Base-by-base conservation (phyloP, 1,140 invertebrate genomes). In the Pollicipes pollicipes region DNA sequence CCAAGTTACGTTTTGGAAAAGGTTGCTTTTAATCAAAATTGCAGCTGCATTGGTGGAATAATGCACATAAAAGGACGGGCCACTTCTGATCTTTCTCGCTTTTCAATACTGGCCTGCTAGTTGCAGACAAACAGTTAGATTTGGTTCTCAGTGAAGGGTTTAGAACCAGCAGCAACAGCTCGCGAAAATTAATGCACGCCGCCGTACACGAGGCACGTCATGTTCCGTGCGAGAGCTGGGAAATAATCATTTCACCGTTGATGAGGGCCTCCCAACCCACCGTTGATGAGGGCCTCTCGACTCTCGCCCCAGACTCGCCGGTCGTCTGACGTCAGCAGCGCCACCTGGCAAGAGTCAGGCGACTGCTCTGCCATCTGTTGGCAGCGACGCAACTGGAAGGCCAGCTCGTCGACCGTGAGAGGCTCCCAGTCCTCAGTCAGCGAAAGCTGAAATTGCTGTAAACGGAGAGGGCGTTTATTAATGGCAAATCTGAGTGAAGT, bases 281-380 rank as follows among this genome's bases (percentile, higher is more conserved):
- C 86, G 85, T 86, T 84, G 35, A 85, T 79, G 24, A 97, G 81
- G 66, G 84, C 82, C 71, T 88, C 85, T 69, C 93, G 84, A 28
- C 88, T 86, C 73, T 83, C 84, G 0, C 90, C 91, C 94, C 94
- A 97, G 66, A 84, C 78, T 35, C 88, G 83, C 73, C 94, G 81
- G 72, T 86, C 85, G 75, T 89, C 87, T 28, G 90, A 84, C 0
- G 94, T 96, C 28, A 97, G 83, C 45, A 97, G 83, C 0, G 93
- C 93, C 10, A 97, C 83, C 0, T 85, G 83, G 21, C 86, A 83
- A 27, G 79, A 74, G 76, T 83, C 79, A 75, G 79, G 68, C 84
- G 85, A 76, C 84, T 78, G 70, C 74, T 64, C 80, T 86, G 24
- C 82, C 87, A 73, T 85, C 85, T 78, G 88, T 86, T 76, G 91